These are phyloP conservation scores for Acanthis flammea DNA, from an alignment of 2,797 vertebrate genomes.

Conservation along the genomic window DNA sequence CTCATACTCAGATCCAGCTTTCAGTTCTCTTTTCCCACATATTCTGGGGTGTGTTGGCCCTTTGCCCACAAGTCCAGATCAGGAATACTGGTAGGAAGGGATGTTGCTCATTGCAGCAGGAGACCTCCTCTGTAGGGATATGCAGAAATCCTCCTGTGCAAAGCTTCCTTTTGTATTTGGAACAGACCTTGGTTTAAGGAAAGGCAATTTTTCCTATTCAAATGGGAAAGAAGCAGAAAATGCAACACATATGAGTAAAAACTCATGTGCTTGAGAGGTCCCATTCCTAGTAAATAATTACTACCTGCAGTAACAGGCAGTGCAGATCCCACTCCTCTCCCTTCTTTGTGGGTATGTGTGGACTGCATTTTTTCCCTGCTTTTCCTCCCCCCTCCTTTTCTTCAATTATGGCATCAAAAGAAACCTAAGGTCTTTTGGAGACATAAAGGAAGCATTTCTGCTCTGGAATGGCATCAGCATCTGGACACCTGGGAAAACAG, in stretches of 20 bases:
- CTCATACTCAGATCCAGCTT: background rate
- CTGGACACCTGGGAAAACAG: constrained; percentile 2
- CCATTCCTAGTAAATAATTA: background rate
- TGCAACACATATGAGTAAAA: background rate
- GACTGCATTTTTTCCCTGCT: background rate
- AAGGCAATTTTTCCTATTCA: background rate
- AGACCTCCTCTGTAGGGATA: background rate
- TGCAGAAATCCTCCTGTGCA: background rate
- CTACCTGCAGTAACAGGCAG: background rate
- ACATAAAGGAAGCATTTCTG: background rate
- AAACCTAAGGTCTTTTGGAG: background rate
- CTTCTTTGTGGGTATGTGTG: background rate
- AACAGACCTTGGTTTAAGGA: background rate
- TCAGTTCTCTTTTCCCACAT: background rate
- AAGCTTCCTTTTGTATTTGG: background rate
- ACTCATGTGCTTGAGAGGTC: background rate
- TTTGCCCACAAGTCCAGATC: background rate
- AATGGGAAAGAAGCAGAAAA: constrained; percentile 1
- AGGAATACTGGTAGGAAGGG: background rate
- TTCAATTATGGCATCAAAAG: background rate
- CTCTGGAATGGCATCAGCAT: background rate
- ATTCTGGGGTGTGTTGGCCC: background rate
- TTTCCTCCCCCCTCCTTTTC: background rate
- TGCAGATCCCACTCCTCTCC: background rate
- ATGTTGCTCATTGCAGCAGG: background rate